Base-by-base conservation (phyloP, 2,113 vertebrate genomes). In the Seriola quinqueradiata region DNA sequence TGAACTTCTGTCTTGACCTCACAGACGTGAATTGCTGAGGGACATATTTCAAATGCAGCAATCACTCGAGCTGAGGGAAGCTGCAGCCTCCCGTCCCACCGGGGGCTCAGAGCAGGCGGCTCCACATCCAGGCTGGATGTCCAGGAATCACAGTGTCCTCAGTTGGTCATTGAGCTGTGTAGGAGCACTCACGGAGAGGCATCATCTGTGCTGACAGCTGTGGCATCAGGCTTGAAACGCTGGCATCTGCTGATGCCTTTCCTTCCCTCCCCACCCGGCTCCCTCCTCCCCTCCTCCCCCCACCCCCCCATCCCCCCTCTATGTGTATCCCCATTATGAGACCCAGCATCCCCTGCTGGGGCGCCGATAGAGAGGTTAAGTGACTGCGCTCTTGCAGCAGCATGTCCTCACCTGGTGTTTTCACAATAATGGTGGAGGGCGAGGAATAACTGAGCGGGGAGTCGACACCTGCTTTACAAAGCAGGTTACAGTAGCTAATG, bases 131-230 rank as follows among this genome's bases (percentile, higher is more conserved):
- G 13, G 57, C 57, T 52, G 2, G 1, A 32, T 55, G 86, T 92
- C 72, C 82, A 59, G 85, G 86, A 90, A 84, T 81, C 84, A 0
- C 65, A 5, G 78, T 4, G 66, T 88, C 87, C 77, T 67, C 59
- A 34, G 75, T 77, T 38, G 80, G 84, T 80, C 81, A 50, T 76
- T 1, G 70, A 89, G 65, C 83, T 64, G 78, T 66, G 82, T 77
- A 57, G 68, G 58, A 75, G 76, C 74, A 75, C 75, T 90, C 79
- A 46, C 65, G 50, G 70, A 32, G 77, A 76, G 85, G 89, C 92
- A 79, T 95, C 94, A 94, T 96, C 93, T 94, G 93, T 28, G 79
- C 79, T 65, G 88, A 93, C 95, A 95, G 93, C 91, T 95, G 95
- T 79, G 78, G 73, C 80, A 79, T 92, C 89, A 81, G 85, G 72